Conservation (phyloP, 2,797 vertebrate species). For the Naso thynnoides region DNA sequence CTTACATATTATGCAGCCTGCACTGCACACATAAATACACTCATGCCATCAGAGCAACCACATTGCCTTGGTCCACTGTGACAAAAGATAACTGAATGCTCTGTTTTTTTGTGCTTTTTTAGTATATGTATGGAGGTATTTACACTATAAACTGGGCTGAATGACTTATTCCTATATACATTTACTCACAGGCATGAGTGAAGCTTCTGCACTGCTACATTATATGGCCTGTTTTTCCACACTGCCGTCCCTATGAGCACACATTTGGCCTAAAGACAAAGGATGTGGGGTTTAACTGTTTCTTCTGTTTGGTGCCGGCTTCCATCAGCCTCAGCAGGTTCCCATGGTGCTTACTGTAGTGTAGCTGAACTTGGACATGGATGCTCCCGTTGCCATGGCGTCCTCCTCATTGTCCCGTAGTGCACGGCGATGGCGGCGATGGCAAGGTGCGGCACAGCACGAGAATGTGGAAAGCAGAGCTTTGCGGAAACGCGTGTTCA, state of each 20-base stretch:
- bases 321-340: slow-evolving; percentile 80
- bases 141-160: slow-evolving; percentile 36
- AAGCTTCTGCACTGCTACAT: slow-evolving; percentile 54
- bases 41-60: slow-evolving; percentile 27
- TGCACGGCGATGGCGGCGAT: slow-evolving; percentile 59
- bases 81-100: slow-evolving; percentile 15
- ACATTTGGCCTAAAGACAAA: slow-evolving; percentile 42
- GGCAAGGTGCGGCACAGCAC: slow-evolving; percentile 82
- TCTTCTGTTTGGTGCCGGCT: slow-evolving; percentile 30
- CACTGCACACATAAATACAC: slow-evolving; percentile 5
- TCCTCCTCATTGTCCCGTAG: slow-evolving; percentile 86
- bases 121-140: slow-evolving; percentile 39
- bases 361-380: slow-evolving; percentile 95
- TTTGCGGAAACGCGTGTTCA: slow-evolving; percentile 96
- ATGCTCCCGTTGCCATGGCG: slow-evolving; percentile 84
- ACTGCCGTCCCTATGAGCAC: slow-evolving; percentile 25
- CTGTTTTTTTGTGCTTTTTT: slow-evolving; percentile 32
- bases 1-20: slow-evolving; percentile 1
- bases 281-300: slow-evolving; percentile 47
- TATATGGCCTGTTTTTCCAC: slow-evolving; percentile 20
- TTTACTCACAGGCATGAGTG: slow-evolving; percentile 29
- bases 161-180: slow-evolving; percentile 12
- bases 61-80: slow-evolving; percentile 19
- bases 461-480: slow-evolving; percentile 89
- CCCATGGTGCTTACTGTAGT: slow-evolving; percentile 95